Evolutionary conservation across 2,113 vertebrate species (phyloP), one percentile per base, ranked within the genome.

Genomic region (Pluvianellus socialis): DNA sequence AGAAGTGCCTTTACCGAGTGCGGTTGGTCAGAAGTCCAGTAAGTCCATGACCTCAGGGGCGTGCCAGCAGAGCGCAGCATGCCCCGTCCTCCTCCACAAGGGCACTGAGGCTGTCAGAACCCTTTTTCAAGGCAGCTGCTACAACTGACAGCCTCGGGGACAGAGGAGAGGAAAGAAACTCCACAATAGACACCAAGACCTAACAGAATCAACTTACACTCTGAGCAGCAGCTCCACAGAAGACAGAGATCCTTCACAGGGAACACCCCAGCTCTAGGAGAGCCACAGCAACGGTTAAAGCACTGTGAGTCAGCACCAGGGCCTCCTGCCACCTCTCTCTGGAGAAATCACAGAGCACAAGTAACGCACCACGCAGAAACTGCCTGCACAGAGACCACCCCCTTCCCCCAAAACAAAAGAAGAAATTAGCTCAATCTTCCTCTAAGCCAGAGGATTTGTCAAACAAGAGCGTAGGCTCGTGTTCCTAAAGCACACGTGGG

Each of bases 11-110:
- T 90, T 23, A 33, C 38, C 42, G 22, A 18, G 38, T 13, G 17
- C 0, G 3, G 47, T 1, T 13, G 10, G 14, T 53, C 72, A 1
- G 0, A 81, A 85, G n/a, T 1, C 47, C 26, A 26, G 2, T 27
- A 24, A 74, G 32, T 26, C 47, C 45, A 30, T 67, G 58, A 59
- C 9, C 63, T 68, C 9, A 32, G 52, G 27, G 90, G 67, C 2
- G 1, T 32, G 22, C 40, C 38, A 21, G 53, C 45, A 88, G 63
- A 38, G 55, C 6, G 13, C 75, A 74, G 50, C 1, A 2, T 33
- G 19, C 6, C 53, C 32, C 26, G 3, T 58, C 56, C n/a, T 18
- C 73, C 76, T 82, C n/a, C 33, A 16, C 0, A 0, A 52, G 42
- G 84, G n/a, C 63, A 33, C 73, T 11, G 50, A 33, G n/a, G 47